A percentile compares a stretch with the other conserved stretches of the same genome.
Conservation (phyloP, 2,888 invertebrate species). For the Byasa hedistus region DNA sequence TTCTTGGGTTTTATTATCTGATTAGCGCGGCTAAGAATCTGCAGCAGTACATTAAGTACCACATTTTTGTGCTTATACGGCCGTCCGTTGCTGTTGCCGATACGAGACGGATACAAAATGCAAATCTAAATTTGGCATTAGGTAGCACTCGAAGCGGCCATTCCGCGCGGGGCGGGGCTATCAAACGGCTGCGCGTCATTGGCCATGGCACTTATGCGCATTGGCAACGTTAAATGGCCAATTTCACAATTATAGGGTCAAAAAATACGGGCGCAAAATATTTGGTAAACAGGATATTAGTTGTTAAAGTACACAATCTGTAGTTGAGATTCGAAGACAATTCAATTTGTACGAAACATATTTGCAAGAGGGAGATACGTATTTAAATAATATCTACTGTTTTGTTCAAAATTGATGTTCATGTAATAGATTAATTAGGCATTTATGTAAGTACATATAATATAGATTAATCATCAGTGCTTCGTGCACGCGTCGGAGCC, state of each 20-base stretch:
- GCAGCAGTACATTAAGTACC: not conserved
- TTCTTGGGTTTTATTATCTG: not conserved
- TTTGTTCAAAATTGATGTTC: no score
- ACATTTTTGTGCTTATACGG: not conserved
- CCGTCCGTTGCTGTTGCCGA: not conserved
- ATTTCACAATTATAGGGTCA: not conserved
- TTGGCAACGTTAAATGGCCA: slow-evolving; percentile 42
- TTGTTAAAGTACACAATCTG: no score
- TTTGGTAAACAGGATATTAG: not conserved
- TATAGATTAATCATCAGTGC: slow-evolving; percentile 36
- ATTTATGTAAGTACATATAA: no score
- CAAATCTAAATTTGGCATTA: slow-evolving; percentile 72
- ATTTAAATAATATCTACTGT: no score
- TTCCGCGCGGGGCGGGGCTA: slow-evolving; percentile 67
- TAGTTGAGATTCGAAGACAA: no score
- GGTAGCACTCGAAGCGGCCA: slow-evolving; percentile 67
- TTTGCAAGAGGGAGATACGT: no score
- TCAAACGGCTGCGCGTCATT: slow-evolving; percentile 60
- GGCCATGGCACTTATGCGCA: slow-evolving; percentile 62
- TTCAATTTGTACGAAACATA: no score
- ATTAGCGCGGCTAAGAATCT: not conserved
- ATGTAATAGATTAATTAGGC: no score
- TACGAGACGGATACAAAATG: slow-evolving; percentile 41
- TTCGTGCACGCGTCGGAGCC: slow-evolving; percentile 36
- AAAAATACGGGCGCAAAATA: not conserved